phyloP scores from a whole-genome alignment of 2,888 invertebrate genomes.

The Sabatieria punctata region DNA sequence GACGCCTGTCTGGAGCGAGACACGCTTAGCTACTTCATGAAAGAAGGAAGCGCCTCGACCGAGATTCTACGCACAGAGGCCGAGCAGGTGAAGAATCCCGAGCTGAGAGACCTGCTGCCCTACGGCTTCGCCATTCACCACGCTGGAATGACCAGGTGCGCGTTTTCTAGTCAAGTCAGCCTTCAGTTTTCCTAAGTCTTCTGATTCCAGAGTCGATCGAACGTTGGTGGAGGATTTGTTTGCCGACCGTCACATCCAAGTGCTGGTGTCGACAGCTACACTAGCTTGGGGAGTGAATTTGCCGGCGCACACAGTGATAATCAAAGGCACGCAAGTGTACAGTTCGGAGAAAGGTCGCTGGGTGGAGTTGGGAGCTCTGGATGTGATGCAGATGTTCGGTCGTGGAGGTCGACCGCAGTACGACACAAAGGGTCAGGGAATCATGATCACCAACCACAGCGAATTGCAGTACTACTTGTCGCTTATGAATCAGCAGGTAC shows the following conservation, averaged over 20 bases:
- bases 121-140: constrained; percentile 99
- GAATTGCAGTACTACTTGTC: constrained; percentile 96
- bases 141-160: constrained; percentile 74
- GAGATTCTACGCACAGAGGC: constrained; percentile 88
- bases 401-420: constrained; percentile 95
- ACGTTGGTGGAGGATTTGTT: constrained; percentile 96
- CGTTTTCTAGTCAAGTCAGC: background rate
- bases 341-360: constrained; percentile 94
- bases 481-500: constrained; percentile 76
- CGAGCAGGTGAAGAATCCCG: constrained; percentile 68
- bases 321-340: constrained; percentile 84
- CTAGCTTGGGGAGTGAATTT: constrained; percentile 98
- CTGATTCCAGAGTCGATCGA: constrained; percentile 57
- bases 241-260: constrained; percentile 92
- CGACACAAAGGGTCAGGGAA: constrained; percentile 88
- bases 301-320: constrained; percentile 94
- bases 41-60: constrained; percentile 92
- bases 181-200: background rate
- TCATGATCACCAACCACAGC: constrained; percentile 92
- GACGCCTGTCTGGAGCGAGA: constrained; percentile 97
- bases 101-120: constrained; percentile 81
- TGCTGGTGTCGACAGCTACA: constrained; percentile 91
- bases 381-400: constrained; percentile 93
- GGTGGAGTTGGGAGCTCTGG: constrained; percentile 89
- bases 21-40: constrained; percentile 78